Conservation (phyloP, 2,797 vertebrate species). For the Bucorvus abyssinicus region DNA sequence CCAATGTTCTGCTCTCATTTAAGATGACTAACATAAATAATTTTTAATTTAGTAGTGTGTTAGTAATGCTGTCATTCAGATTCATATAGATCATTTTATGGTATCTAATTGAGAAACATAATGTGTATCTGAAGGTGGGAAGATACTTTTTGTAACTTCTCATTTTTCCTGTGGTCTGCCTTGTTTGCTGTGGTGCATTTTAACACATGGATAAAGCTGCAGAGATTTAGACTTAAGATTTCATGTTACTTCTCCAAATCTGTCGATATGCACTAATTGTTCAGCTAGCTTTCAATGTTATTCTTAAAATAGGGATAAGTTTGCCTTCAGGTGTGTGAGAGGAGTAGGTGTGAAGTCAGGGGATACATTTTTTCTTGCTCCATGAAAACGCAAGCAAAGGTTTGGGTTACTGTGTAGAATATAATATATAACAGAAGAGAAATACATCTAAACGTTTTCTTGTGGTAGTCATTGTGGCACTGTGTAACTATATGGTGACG, state of each 20-base stretch:
- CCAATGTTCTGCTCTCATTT: not conserved
- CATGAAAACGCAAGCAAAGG: not conserved
- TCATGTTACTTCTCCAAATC: not conserved
- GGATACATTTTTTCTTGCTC: not conserved
- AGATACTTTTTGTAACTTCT: not conserved
- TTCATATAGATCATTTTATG: not conserved
- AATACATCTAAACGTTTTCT: not conserved
- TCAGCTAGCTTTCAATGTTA: not conserved
- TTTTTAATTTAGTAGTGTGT: not conserved
- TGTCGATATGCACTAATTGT: not conserved
- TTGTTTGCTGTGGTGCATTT: not conserved
- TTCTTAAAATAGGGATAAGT: not conserved
- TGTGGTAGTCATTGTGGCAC: not conserved
- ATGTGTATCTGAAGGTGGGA: not conserved
- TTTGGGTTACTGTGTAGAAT: not conserved
- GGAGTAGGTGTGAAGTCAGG: not conserved
- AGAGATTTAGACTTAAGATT: not conserved
- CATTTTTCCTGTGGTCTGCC: not conserved
- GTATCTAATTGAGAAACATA: not conserved
- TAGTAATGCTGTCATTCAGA: not conserved
- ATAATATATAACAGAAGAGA: not conserved
- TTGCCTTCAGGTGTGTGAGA: not conserved
- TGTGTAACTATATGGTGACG: not conserved
- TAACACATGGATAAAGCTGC: not conserved
- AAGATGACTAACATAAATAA: conserved; percentile 4